Conservation (phyloP, 1,140 invertebrate species). For the Mycetomoellerius zeteki region DNA sequence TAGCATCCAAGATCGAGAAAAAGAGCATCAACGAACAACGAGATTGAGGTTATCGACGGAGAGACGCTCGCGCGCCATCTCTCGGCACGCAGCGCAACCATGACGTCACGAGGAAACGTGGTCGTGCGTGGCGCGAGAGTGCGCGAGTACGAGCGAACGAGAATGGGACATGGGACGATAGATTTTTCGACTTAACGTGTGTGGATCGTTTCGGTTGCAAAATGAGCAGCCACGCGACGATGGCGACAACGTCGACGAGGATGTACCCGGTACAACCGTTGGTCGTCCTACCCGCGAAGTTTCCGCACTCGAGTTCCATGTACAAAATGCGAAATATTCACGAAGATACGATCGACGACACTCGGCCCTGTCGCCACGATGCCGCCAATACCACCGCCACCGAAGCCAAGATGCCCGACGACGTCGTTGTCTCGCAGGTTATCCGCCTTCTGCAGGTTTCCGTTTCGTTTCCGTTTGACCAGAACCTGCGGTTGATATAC, state of each 20-base stretch:
- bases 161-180: not conserved
- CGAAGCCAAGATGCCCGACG: conserved; percentile 80
- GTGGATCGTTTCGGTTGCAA: conserved; percentile 4
- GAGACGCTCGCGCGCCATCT: not conserved
- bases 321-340: conserved; percentile 89
- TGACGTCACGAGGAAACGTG: conserved; percentile 63
- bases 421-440: conserved; percentile 90
- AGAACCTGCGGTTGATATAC: not conserved
- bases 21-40: not conserved
- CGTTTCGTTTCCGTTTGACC: conserved; percentile 81
- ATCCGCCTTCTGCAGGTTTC: conserved; percentile 90
- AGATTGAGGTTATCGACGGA: not conserved
- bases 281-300: conserved; percentile 84
- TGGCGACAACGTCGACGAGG: conserved; percentile 68
- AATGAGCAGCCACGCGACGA: conserved; percentile 34
- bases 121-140: conserved; percentile 49
- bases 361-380: not conserved
- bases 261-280: conserved; percentile 89
- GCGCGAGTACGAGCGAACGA: not conserved
- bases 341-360: conserved; percentile 38
- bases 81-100: no score
- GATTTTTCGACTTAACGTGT: not conserved
- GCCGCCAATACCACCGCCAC: not conserved
- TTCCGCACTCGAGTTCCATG: conserved; percentile 88
- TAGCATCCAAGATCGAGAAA: not conserved